Percentiles rank a stretch among this genome's conserved stretches.
Conservation (phyloP, 2,797 vertebrate genomes). For the Apogon talboti region DNA sequence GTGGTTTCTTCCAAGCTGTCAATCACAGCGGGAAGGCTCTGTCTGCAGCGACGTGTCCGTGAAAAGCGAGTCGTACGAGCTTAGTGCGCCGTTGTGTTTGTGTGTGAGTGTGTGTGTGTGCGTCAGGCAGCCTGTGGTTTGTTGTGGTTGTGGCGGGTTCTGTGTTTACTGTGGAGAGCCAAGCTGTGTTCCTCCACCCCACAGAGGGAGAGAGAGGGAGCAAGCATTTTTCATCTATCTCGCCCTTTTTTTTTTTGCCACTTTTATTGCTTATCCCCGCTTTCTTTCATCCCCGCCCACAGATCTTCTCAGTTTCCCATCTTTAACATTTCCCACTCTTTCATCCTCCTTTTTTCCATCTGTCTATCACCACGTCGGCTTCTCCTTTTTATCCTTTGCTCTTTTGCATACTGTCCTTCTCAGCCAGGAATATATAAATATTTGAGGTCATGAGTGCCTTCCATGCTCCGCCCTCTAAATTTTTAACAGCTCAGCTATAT, state of each 20-base stretch:
- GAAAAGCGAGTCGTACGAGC: constrained; percentile 43
- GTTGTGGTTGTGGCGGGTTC: constrained; percentile 73
- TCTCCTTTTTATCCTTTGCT: constrained; percentile 3
- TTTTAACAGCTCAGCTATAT: constrained; percentile 2
- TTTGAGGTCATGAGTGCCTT: neutral
- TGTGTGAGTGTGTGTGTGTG: constrained; percentile 22
- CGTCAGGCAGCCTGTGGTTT: constrained; percentile 73
- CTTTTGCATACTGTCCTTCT: too few species aligned
- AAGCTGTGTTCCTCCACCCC: constrained; percentile 67
- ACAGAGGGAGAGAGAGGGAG: constrained; percentile 36
- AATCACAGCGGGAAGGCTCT: constrained; percentile 54
- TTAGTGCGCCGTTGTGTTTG: constrained; percentile 24
- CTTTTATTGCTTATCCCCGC: constrained; percentile 16
- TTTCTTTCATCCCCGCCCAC: constrained; percentile 30
- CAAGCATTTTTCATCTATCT: constrained; percentile 35
- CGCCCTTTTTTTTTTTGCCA: neutral
- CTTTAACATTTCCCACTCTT: too few species aligned
- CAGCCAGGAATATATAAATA: neutral
- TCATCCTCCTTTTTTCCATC: constrained; percentile 7
- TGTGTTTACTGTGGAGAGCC: constrained; percentile 73
- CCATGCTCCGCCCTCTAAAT: neutral
- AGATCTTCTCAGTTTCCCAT: neutral
- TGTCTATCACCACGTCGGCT: neutral
- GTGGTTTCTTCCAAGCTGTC: constrained; percentile 69
- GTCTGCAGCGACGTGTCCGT: constrained; percentile 38